Conservation (phyloP, 2,113 vertebrate species). For the Trematomus loennbergii region DNA sequence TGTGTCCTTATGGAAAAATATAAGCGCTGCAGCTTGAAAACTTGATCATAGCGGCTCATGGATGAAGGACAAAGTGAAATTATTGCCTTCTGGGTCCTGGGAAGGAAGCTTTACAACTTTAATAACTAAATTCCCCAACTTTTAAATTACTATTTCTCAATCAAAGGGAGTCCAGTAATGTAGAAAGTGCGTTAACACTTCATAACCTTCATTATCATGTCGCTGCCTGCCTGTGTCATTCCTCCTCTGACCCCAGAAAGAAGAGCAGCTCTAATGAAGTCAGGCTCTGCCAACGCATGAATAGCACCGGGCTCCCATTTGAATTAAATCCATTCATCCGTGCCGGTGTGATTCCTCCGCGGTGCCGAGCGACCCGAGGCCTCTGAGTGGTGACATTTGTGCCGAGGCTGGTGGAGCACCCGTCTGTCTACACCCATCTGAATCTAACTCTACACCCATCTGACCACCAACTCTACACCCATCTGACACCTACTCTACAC, state of each 20-base stretch:
- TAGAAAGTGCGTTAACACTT: slow-evolving; percentile 61
- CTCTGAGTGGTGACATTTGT: slow-evolving; percentile 72
- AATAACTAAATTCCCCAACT: slow-evolving; percentile 23
- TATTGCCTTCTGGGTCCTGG: background rate
- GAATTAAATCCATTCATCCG: slow-evolving; percentile 74
- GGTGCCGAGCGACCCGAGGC: slow-evolving; percentile 52
- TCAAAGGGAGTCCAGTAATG: slow-evolving; percentile 26
- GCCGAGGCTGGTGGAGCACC: slow-evolving; percentile 59
- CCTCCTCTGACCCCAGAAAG: slow-evolving; percentile 54
- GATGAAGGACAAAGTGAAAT: background rate
- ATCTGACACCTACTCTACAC: too few relatives aligned
- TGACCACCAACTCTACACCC: too few relatives aligned
- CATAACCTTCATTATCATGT: slow-evolving; percentile 60
- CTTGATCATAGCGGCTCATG: background rate
- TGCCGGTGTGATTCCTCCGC: slow-evolving; percentile 69
- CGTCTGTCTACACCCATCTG: slow-evolving; percentile 20
- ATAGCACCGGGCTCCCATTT: slow-evolving; percentile 59
- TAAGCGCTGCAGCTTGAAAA: background rate
- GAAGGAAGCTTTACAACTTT: slow-evolving; percentile 1
- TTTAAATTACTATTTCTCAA: slow-evolving; percentile 40
- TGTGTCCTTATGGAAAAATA: background rate
- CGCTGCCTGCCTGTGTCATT: slow-evolving; percentile 40
- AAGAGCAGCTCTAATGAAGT: slow-evolving; percentile 69
- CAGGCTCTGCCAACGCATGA: slow-evolving; percentile 59
- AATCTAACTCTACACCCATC: too few relatives aligned